Percentiles rank a stretch among this genome's conserved stretches.
Evolutionary conservation across 1,140 invertebrate species (phyloP).

Genomic region (Drosophila repleta): DNA sequence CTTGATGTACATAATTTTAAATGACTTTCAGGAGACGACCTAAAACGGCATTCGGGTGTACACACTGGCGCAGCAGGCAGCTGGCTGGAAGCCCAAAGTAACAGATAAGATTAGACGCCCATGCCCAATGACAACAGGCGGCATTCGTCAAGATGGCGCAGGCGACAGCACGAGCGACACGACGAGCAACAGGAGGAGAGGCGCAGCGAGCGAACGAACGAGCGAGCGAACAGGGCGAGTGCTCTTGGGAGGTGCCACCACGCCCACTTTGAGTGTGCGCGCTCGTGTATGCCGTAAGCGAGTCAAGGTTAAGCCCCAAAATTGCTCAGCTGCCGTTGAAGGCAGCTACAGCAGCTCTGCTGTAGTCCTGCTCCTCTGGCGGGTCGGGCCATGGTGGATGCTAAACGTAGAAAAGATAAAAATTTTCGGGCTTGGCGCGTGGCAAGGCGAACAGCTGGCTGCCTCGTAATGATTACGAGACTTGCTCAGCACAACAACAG

Average conservation of each 20-base stretch:
- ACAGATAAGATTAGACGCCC: constrained; percentile 77
- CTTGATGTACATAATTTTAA: constrained; percentile 79
- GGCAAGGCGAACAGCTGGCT: constrained; percentile 72
- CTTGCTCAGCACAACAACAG: constrained; percentile 49
- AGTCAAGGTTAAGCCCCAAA: constrained; percentile 80
- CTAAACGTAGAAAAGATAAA: constrained; percentile 45
- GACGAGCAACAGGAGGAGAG: not conserved
- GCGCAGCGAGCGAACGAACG: not conserved
- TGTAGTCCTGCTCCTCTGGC: not conserved
- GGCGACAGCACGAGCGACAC: not conserved
- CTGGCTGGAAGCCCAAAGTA: constrained; percentile 54
- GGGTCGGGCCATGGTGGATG: not conserved
- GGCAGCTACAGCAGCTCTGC: constrained; percentile 1
- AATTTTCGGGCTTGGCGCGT: constrained; percentile 63
- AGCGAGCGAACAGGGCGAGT: not conserved
- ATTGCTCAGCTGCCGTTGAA: constrained; percentile 58
- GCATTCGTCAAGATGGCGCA: constrained; percentile 73
- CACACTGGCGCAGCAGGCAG: constrained; percentile 21
- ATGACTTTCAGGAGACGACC: constrained; percentile 78
- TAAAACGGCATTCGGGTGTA: constrained; percentile 38
- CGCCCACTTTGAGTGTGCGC: constrained; percentile 74
- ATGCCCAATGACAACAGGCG: constrained; percentile 77
- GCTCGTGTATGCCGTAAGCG: constrained; percentile 70
- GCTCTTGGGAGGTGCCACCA: constrained; percentile 17
- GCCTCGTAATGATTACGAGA: constrained; percentile 77